Conservation (phyloP, 2,113 vertebrate species). For the Nicator chloris region DNA sequence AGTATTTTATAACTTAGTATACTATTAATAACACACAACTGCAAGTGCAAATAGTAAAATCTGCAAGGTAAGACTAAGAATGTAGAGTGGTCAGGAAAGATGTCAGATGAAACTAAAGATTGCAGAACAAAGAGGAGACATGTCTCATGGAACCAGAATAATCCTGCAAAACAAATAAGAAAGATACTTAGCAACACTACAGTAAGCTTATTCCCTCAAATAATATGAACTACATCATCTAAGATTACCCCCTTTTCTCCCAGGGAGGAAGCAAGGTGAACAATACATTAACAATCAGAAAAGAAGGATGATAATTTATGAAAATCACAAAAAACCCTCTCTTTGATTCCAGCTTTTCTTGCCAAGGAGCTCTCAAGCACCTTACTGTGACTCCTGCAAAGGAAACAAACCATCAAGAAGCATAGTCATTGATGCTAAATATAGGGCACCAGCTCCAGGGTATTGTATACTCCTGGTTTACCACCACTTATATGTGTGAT, state of each 20-base stretch:
- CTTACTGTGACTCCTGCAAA: background rate
- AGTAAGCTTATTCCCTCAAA: background rate
- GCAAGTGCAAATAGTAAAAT: background rate
- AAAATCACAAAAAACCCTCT: background rate
- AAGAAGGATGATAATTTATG: background rate
- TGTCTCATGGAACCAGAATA: background rate
- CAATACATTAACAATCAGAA: background rate
- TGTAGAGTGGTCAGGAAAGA: background rate
- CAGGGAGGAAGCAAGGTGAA: background rate
- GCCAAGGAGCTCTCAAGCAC: background rate
- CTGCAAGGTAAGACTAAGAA: background rate
- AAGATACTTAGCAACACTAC: background rate
- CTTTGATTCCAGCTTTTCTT: background rate
- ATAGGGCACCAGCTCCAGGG: background rate
- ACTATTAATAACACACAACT: background rate
- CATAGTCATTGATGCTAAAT: background rate
- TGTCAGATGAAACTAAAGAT: background rate
- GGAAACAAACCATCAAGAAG: background rate
- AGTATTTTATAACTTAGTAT: background rate
- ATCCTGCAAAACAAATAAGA: background rate
- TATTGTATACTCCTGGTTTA: background rate
- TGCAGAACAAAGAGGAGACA: background rate
- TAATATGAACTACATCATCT: background rate
- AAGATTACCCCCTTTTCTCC: background rate
- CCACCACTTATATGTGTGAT: background rate